Evolutionary conservation across 1,140 invertebrate species (phyloP), one percentile per base, ranked within the genome.

Genomic region (Maniola jurtina): DNA sequence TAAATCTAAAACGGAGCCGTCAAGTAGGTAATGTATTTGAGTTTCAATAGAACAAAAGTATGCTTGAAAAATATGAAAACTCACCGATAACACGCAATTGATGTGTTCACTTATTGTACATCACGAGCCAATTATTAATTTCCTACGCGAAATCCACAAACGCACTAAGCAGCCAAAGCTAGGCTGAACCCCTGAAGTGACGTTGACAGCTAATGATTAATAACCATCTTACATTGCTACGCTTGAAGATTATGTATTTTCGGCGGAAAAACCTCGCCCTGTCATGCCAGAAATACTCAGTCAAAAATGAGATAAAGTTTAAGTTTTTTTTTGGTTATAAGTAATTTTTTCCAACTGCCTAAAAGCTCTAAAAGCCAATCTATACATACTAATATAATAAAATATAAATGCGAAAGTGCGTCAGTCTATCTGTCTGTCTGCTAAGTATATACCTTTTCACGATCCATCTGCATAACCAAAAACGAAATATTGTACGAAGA

Each of bases 151-250:
- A 68, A 59, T 59, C 57, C 57, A 57, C 61, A 52, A 61, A 52
- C 55, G 45, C 45, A 67, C 59, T 65, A 65, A 65, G 56, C 65
- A 71, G 54, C 50, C 58, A 66, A 65, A 66, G 54, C 66, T 68
- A 63, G 62, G 48, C 59, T 62, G 61, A 67, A 56, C 36, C 63
- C 42, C 56, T 61, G 61, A 71, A 76, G 58, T 69, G 71, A 76
- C 65, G 68, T 67, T 73, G 71, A 73, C 71, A 71, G 71, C 63
- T 54, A 73, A 70, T 76, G 74, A 76, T 76, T 76, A 71, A 76
- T 76, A 71, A 66, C 66, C 67, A 61, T 71, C 70, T 70, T 62
- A 70, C 60, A 61, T 66, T 57, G 52, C 70, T 70, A 61, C 66
- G 63, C 61, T 45, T 56, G 50, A 68, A 71, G 66, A 58, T 68